A percentile compares a stretch with the other conserved stretches of the same genome.
Conservation (phyloP, 2,888 invertebrate genomes). For the Mythimna loreyi region DNA sequence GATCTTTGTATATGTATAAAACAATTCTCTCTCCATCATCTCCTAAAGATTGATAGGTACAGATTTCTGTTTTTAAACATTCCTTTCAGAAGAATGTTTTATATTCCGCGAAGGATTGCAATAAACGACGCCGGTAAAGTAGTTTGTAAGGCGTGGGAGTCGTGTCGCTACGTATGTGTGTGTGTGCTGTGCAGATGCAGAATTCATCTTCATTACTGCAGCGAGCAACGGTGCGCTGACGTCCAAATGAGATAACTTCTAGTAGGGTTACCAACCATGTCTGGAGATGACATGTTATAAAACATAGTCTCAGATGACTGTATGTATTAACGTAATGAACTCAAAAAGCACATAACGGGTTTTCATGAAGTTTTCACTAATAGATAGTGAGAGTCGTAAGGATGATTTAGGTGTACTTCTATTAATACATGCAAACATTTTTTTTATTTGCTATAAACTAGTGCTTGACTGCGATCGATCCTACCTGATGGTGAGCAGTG, state of each 20-base stretch:
- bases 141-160: constrained; percentile 53
- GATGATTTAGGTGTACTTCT: too few relatives aligned
- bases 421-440: too few relatives aligned
- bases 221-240: constrained; percentile 39
- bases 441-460: too few relatives aligned
- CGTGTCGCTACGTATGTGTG: constrained; percentile 44
- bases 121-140: constrained; percentile 38
- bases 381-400: too few relatives aligned
- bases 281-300: too few relatives aligned
- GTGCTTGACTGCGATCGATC: too few relatives aligned
- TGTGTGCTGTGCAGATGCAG: constrained; percentile 35
- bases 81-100: constrained; percentile 14
- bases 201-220: constrained; percentile 59
- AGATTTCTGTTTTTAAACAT: neutral
- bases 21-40: neutral
- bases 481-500: too few relatives aligned
- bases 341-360: too few relatives aligned
- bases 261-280: constrained; percentile 1
- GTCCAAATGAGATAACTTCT: constrained; percentile 54
- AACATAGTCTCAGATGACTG: too few relatives aligned
- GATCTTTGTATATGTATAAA: neutral
- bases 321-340: too few relatives aligned
- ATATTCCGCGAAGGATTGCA: constrained; percentile 45
- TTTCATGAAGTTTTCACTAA: too few relatives aligned
- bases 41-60: neutral